phyloP scores from a whole-genome alignment of 2,113 vertebrate species.

The Brachypteracias leptosomus region DNA sequence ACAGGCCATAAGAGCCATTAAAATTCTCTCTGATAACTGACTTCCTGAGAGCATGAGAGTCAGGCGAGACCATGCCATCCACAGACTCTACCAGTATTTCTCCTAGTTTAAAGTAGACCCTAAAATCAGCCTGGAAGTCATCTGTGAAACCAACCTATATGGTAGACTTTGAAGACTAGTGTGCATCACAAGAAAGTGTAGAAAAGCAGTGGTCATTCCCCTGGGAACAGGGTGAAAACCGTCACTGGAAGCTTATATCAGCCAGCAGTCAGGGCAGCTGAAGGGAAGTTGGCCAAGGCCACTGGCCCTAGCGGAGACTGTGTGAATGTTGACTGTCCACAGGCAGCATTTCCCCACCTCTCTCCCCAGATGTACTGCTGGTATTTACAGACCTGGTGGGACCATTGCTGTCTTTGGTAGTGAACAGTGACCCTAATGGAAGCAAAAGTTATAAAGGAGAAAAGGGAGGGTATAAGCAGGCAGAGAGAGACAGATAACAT shows the following conservation, averaged over 20 bases:
- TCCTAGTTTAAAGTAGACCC: not conserved
- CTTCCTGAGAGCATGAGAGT: not conserved
- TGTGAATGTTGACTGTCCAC: not conserved
- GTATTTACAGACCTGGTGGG: not conserved
- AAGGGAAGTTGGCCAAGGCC: not conserved
- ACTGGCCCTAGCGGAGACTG: not conserved
- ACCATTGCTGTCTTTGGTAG: not conserved
- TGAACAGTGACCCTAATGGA: not conserved
- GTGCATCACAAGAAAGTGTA: not conserved
- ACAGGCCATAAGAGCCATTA: not conserved
- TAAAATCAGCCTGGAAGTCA: not conserved
- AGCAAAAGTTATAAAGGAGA: not conserved
- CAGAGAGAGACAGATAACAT: not conserved
- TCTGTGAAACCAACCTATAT: not conserved
- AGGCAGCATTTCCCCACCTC: not conserved
- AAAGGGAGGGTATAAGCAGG: not conserved
- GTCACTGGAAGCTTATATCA: not conserved
- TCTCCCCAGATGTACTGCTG: not conserved
- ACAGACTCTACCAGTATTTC: not conserved
- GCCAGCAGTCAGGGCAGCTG: not conserved
- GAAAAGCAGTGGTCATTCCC: not conserved
- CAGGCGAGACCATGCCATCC: not conserved
- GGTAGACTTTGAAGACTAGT: not conserved
- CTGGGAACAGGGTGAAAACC: not conserved
- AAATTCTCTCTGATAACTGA: constrained; percentile 51